These are phyloP conservation scores for Heliconius aoede DNA, from an alignment of 2,888 invertebrate species.

Conservation along the genomic window DNA sequence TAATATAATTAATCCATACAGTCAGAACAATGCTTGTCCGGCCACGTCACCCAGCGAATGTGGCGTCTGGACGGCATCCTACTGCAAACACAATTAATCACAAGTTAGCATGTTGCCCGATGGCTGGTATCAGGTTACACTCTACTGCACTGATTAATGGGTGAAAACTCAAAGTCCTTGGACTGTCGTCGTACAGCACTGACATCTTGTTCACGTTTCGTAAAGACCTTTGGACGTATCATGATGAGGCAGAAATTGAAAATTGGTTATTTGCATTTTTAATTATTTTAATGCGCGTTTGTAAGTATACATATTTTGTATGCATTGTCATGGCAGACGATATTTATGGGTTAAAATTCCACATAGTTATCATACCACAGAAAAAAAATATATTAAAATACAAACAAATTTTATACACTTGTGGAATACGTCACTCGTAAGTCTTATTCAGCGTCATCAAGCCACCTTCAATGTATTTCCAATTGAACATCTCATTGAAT, in stretches of 20 bases:
- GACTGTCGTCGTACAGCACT: slow-evolving; percentile 39
- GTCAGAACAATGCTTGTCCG: slow-evolving; percentile 67
- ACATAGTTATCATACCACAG: too few species aligned
- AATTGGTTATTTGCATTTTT: background rate
- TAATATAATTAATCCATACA: slow-evolving; percentile 49
- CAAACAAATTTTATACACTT: too few species aligned
- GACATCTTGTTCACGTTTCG: slow-evolving; percentile 37
- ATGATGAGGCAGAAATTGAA: background rate
- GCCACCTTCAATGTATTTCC: slow-evolving; percentile 18
- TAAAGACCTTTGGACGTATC: background rate
- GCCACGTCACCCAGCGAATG: slow-evolving; percentile 65
- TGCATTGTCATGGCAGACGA: background rate
- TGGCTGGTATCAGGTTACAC: slow-evolving; percentile 44
- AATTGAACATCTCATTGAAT: slow-evolving; percentile 35
- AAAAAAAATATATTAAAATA: too few species aligned
- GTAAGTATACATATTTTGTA: background rate
- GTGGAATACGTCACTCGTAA: background rate
- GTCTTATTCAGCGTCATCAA: background rate
- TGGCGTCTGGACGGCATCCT: slow-evolving; percentile 73
- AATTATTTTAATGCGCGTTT: background rate
- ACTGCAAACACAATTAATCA: slow-evolving; percentile 62
- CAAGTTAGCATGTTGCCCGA: slow-evolving; percentile 44
- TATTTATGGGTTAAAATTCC: background rate
- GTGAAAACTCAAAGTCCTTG: slow-evolving; percentile 43
- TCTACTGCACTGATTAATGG: slow-evolving; percentile 46